Evolutionary conservation across 2,888 invertebrate species (phyloP), one percentile per base, ranked within the genome.

Genomic region (Tetranychus truncatus): DNA sequence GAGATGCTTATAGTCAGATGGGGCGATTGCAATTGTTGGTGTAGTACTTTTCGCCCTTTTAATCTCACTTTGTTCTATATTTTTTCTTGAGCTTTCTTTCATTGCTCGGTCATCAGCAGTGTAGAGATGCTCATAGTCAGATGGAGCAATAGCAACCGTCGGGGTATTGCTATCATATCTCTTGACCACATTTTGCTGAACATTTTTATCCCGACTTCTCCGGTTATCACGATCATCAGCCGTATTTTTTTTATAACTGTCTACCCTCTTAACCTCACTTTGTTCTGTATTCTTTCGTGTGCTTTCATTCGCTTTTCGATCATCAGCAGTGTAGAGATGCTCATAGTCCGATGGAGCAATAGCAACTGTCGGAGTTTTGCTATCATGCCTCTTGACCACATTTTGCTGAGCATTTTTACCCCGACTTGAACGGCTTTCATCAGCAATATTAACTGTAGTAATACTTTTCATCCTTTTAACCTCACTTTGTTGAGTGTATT

Each of bases 331-430:
- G 24, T 55, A 55, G 6, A 73, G n/a, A 21, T 73, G 73, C 66
- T 73, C 20, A 73, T 73, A 73, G 20, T 73, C 73, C n/a, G 55
- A 20, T 15, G 73, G 73, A 55, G 73, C 73, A 1, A 73, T 73
- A 9, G 55, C 65, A 1, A 66, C 66, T 18, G 73, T 73, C 1
- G 73, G 73, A 1, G 73, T 73, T 6, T 65, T 55, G 6, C 45
- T 45, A 9, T 55, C 20, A 20, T 45, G 6, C 3, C 34, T 34
- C 5, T 34, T 34, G 4, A 34, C 34, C 1, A 1, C 5, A 34
- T 3, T 5, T 34, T 34, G 34, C 34, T 34, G 34, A 34, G 4
- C 9, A 73, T 45, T 46, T n/a, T 73, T 73, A 18, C 34, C 34
- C 34, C 34, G 34, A n/a, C n/a, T 34, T 9, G 4, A 7, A 11